Evolutionary conservation across 2,113 vertebrate genomes (phyloP), one percentile per base, ranked within the genome.

Genomic region (Neotragus moschatus): DNA sequence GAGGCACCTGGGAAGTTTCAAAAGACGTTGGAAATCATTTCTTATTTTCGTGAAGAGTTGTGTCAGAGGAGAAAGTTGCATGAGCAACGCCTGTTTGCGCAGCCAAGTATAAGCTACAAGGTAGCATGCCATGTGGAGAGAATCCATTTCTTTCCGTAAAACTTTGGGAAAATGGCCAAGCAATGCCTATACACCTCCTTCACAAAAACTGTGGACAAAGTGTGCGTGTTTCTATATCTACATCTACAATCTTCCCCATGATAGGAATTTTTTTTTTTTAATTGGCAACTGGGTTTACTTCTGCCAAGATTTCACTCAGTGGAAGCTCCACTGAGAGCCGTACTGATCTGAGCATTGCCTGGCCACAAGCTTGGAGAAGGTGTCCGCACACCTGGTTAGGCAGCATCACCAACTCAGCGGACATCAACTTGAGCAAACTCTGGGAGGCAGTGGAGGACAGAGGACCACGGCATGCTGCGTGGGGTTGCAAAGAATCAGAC

Each of bases 41-140:
- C 1, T 10, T 21, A 53, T 33, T 36, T 36, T 45, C 47, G 5
- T 36, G n/a, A 49, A 82, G 80, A 73, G 49, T 7, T 26, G 28
- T 33, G 45, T 45, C 45, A 28, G 5, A 60, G 25, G n/a, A 47
- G 5, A 13, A 2, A 39, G 45, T 12, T 61, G 2, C 16, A 19
- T 60, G 49, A 39, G 45, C 6, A 3, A 36, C 21, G 3, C 14
- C 4, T 26, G 13, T 30, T 23, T 23, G 19, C 49, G 19, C 2
- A 6, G 43, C 5, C 33, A 70, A 12, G 23, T 51, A 12, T 9
- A 6, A 75, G 1, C 47, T 39, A 0, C 14, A 7, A 2, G 33
- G 2, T 7, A 3, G 25, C 3, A 4, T 0, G 8, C 23, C 10
- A 39, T 4, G 23, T 17, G 30, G 49, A 49, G 47, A 61, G 45